phyloP scores from a whole-genome alignment of 2,888 invertebrate genomes.

The Epinotia ramella region DNA sequence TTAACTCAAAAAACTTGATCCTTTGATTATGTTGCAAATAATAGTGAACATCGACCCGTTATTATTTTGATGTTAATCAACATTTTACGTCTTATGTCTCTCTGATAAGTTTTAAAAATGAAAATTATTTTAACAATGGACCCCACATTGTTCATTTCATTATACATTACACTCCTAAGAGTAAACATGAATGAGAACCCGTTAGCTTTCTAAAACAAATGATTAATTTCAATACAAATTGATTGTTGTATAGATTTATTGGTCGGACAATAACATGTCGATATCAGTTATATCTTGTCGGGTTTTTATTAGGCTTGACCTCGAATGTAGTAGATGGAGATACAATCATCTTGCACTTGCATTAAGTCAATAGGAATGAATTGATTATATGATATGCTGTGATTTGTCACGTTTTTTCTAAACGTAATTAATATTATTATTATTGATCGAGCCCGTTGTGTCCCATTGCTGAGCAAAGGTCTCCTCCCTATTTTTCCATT shows the following conservation, averaged over 20 bases:
- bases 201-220: conserved; percentile 45
- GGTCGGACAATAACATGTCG: conserved; percentile 36
- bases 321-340: conserved; percentile 34
- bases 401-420: conserved; percentile 15
- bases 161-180: conserved; percentile 5
- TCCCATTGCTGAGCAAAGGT: no score
- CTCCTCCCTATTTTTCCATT: no score
- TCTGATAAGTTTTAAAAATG: no score
- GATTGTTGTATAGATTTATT: conserved; percentile 44
- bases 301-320: conserved; percentile 41
- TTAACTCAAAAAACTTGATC: no score
- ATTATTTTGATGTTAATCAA: no score
- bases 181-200: conserved; percentile 31
- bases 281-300: conserved; percentile 39
- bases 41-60: no score
- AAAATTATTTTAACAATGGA: no score
- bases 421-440: background rate
- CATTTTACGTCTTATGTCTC: no score
- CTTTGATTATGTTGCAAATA: no score
- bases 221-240: conserved; percentile 43
- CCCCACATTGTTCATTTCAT: no score
- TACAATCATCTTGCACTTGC: conserved; percentile 37
- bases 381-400: conserved; percentile 25
- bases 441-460: no score
- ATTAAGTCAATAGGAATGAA: conserved; percentile 17